Base-by-base conservation (phyloP, 2,888 invertebrate genomes). In the Malthinus flaveolus region DNA sequence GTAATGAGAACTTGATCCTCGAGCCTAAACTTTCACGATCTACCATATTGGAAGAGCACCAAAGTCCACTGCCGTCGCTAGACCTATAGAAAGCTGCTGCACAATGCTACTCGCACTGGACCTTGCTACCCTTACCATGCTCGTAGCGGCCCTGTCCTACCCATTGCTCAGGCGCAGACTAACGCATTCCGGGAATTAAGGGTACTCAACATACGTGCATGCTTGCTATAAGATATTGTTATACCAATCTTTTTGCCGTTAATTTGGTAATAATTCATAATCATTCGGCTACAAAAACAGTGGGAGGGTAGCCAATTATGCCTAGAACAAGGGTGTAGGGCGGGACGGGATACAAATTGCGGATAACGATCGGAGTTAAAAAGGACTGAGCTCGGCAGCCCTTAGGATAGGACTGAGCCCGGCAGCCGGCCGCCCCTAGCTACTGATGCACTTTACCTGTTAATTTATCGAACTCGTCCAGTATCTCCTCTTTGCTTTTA, bases 401-500 rank as follows among this genome's bases (percentile, higher is more conserved):
- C 39, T 23, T 59, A 63, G 70, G 80, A 81, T 79, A 80, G 80
- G 80, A 81, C 80, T 78, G 82, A 82, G 83, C 84, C 84, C 84
- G 84, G 83, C 84, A 84, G 84, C 83, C 83, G 83, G 82, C 76
- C 76, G 75, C 75, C 75, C 74, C 75, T 75, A 73, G 68, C 71
- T 71, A 70, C 69, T 68, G 66, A 67, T 68, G 68, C 84, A 89
- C 90, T 89, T 94, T 96, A 98, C 98, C 97, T 95, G 97, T 94
- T 88, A 96, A 90, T 93, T 97, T 97, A 90, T 93, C 91, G 90
- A 99, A 97, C 89, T 99, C 98, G 87, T 97, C 97, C 89, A 95
- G 91, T 87, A 99, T 98, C 91, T 99, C 97, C 88, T 98, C 97
- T 93, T 95, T 97, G 89, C 95, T 94, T 92, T 98, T 98, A 86